Conservation (phyloP, 2,113 vertebrate genomes). For the Hymenochirus boettgeri region DNA sequence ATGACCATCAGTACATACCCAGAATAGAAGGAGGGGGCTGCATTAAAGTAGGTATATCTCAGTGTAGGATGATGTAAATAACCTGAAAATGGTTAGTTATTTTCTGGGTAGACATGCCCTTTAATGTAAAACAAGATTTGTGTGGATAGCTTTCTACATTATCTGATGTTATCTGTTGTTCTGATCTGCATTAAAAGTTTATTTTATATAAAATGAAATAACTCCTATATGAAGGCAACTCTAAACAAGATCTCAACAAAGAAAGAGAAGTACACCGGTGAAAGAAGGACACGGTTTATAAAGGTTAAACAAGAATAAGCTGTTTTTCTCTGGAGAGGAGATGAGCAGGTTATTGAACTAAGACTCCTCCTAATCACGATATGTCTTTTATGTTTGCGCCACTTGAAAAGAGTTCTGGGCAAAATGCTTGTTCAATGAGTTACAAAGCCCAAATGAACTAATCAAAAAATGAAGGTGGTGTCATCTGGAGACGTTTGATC, state of each 20-base stretch:
- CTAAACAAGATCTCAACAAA: neutral
- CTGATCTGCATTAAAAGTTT: too few relatives aligned
- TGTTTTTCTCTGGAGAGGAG: conserved; percentile 25
- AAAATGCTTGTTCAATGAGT: conserved; percentile 54
- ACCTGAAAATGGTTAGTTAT: too few relatives aligned
- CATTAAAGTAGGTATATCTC: too few relatives aligned
- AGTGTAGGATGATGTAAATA: too few relatives aligned
- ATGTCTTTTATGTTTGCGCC: conserved; percentile 50
- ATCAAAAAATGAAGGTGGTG: conserved; percentile 55
- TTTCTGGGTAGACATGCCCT: too few relatives aligned
- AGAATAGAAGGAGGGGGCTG: too few relatives aligned
- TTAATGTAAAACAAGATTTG: too few relatives aligned
- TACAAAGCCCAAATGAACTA: conserved; percentile 49
- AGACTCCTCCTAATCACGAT: conserved; percentile 29
- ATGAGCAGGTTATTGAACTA: conserved; percentile 26
- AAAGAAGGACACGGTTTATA: conserved; percentile 33
- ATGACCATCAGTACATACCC: too few relatives aligned
- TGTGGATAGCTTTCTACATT: too few relatives aligned
- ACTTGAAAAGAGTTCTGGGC: conserved; percentile 54
- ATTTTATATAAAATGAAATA: too few relatives aligned
- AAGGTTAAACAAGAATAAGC: conserved; percentile 37
- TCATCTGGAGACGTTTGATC: conserved; percentile 51
- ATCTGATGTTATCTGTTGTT: too few relatives aligned
- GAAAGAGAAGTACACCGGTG: conserved; percentile 9
- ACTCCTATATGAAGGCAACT: neutral